Percentiles rank a stretch among this genome's conserved stretches.
Evolutionary conservation across 2,113 vertebrate species (phyloP).

Genomic region (Xenus cinereus): DNA sequence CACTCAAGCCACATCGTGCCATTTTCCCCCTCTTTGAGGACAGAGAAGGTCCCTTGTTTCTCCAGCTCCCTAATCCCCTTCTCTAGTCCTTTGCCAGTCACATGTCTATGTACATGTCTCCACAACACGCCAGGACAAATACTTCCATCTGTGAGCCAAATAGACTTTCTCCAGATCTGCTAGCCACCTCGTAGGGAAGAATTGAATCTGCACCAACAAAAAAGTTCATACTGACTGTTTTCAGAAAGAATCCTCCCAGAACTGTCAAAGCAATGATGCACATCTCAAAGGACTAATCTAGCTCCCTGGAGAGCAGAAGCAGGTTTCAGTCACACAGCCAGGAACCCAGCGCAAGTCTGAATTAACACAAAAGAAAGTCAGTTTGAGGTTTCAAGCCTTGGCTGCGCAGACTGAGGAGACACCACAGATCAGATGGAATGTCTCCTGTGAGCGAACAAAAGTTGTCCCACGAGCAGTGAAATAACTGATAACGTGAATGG

Average conservation of each 20-base stretch:
- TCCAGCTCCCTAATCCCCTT: background rate
- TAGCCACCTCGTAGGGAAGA: background rate
- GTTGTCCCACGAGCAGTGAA: background rate
- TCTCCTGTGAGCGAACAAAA: background rate
- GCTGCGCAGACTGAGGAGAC: background rate
- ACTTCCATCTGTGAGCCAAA: background rate
- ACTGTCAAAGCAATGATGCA: fast-evolving
- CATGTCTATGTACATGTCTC: background rate
- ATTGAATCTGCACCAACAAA: background rate
- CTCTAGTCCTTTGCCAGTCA: background rate
- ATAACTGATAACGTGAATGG: background rate
- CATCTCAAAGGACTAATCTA: background rate
- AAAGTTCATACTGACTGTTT: background rate
- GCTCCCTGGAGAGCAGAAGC: background rate
- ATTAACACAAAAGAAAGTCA: background rate
- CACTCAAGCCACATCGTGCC: fast-evolving
- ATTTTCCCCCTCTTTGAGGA: background rate
- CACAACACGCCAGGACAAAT: background rate
- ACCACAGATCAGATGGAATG: background rate
- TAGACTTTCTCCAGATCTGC: background rate
- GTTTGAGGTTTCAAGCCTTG: background rate
- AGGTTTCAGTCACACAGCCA: background rate
- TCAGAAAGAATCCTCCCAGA: background rate
- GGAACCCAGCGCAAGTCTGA: background rate
- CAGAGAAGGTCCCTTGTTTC: background rate